phyloP scores from a whole-genome alignment of 2,113 vertebrate genomes.

The Benitochromis conjunctus region DNA sequence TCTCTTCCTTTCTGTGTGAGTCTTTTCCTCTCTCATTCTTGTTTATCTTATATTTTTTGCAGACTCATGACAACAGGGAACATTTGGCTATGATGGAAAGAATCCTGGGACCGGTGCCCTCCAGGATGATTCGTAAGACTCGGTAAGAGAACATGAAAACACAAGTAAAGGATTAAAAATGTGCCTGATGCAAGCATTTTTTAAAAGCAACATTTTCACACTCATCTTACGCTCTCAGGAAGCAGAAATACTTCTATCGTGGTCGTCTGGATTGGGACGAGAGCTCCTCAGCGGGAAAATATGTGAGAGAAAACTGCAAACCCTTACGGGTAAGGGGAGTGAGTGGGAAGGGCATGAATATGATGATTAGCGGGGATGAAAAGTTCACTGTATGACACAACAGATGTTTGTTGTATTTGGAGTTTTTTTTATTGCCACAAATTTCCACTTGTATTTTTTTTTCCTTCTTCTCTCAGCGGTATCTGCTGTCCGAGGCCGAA shows the following conservation, averaged over 20 bases:
- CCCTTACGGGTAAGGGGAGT: constrained; percentile 83
- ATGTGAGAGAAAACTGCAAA: constrained; percentile 96
- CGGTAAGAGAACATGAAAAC: constrained; percentile 71
- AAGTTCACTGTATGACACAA: background rate
- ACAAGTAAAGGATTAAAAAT: background rate
- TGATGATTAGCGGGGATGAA: background rate
- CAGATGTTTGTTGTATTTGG: background rate
- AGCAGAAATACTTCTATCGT: constrained; percentile 97
- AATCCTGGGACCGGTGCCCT: constrained; percentile 93
- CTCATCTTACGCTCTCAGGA: constrained; percentile 69
- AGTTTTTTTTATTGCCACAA: background rate
- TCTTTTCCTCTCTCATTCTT: background rate
- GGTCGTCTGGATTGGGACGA: constrained; percentile 95
- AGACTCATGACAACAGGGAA: constrained; percentile 97
- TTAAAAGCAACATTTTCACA: background rate
- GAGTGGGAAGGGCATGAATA: background rate
- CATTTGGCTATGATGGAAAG: constrained; percentile 98
- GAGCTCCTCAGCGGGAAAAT: constrained; percentile 90
- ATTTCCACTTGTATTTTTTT: background rate
- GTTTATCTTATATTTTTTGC: background rate
- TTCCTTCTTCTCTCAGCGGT: constrained; percentile 72
- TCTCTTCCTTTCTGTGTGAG: background rate
- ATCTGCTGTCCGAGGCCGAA: constrained; percentile 88
- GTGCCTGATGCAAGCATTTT: background rate
- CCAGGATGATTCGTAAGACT: constrained; percentile 93